These are phyloP conservation scores for Heteromyza rotundicornis DNA, from an alignment of 2,888 invertebrate species.

Conservation along the genomic window DNA sequence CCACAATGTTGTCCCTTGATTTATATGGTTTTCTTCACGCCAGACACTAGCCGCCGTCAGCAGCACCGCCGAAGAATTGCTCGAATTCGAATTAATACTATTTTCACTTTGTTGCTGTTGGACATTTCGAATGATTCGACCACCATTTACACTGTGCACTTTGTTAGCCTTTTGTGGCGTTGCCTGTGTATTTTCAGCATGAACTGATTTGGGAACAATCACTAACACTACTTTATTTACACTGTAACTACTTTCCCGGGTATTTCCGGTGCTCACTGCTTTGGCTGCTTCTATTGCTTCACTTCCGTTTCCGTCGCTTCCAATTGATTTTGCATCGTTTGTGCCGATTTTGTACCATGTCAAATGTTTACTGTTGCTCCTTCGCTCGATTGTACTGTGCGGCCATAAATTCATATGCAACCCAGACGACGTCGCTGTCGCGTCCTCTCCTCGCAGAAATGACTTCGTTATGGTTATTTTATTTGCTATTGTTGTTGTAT, in stretches of 20 bases:
- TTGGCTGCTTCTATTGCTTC: neutral
- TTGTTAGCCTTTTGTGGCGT: neutral
- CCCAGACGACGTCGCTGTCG: too few relatives aligned
- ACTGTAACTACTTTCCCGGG: constrained; percentile 15
- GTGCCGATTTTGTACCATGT: constrained; percentile 40
- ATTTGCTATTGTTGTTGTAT: constrained; percentile 19
- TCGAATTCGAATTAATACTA: constrained; percentile 14
- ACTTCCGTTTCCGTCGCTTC: constrained; percentile 41
- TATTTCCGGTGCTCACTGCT: constrained; percentile 10
- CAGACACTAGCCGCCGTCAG: constrained; percentile 43
- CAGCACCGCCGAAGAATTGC: constrained; percentile 21
- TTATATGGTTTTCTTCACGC: constrained; percentile 50
- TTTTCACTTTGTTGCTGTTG: constrained; percentile 12
- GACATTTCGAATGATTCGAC: constrained; percentile 11
- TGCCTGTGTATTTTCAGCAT: neutral
- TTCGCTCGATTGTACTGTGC: neutral
- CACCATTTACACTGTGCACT: constrained; percentile 27
- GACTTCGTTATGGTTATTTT: constrained; percentile 22
- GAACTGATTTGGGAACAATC: neutral
- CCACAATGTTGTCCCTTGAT: constrained; percentile 53
- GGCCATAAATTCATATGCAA: neutral
- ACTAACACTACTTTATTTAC: constrained; percentile 26
- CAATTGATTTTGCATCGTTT: constrained; percentile 42
- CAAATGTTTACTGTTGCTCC: constrained; percentile 18
- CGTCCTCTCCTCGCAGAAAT: constrained; percentile 36